Conservation (phyloP, 2,797 vertebrate genomes). For the Intellagama lesueurii region DNA sequence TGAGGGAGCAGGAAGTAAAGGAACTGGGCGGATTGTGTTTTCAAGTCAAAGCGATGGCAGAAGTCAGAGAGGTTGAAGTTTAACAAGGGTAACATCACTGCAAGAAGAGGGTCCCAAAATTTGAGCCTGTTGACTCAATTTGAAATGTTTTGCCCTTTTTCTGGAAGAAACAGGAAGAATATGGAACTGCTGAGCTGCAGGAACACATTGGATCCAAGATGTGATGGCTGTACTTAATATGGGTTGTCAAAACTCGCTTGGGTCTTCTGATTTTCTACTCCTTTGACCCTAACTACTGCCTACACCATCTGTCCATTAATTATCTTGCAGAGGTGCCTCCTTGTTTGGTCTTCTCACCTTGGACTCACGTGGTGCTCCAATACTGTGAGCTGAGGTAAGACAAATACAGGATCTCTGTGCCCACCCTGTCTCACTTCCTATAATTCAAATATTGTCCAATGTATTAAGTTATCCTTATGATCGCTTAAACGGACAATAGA, state of each 20-base stretch:
- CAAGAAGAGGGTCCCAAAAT: no score
- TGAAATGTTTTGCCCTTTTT: not conserved
- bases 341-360: not conserved
- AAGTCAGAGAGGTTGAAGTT: not conserved
- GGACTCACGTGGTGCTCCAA: not conserved
- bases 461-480: no score
- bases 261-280: not conserved
- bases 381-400: not conserved
- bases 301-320: not conserved
- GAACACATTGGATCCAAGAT: not conserved
- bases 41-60: not conserved
- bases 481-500: no score
- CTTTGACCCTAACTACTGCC: no score
- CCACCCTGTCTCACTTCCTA: no score
- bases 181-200: not conserved
- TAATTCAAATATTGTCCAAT: no score
- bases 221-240: not conserved
- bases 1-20: not conserved
- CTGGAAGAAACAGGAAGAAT: not conserved
- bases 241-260: not conserved
- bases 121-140: not conserved
- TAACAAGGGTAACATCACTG: not conserved
- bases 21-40: not conserved
- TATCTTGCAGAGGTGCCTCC: no score
- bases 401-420: no score